Evolutionary conservation across 2,797 vertebrate species (phyloP), one percentile per base, ranked within the genome.

Genomic region (Hyperoplus immaculatus): DNA sequence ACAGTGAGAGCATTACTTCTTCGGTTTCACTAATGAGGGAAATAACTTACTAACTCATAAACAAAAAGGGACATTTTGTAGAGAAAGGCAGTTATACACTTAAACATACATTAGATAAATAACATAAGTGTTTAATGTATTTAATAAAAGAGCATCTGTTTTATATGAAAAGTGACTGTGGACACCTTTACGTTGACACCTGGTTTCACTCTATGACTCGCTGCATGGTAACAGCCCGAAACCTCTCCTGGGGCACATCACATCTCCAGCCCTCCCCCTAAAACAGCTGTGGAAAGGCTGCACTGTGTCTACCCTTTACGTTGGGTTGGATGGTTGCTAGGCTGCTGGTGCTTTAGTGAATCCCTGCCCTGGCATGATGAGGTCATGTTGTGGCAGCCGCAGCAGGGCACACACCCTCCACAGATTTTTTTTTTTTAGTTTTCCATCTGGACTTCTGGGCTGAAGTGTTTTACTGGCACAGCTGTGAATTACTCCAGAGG

Each of bases 381-480:
- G 83, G 74, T 91, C 89, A 85, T 45, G 73, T 66, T 88, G 89
- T 72, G 92, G 92, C 86, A 71, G 70, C 51, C 9, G 18, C 82
- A 64, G 42, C 74, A 2, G 45, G 79, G 80, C 78, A 89, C 79
- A 91, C 88, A 18, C 91, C 85, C 89, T 90, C 14, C 1, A 14
- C 56, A 39, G 47, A 69, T 69, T 87, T 75, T 57, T 5, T 45
- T 88, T 92, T 92, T 75, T 57, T 5, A 47, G 14, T 88, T 92
- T 92, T 89, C 87, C 91, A 81, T 89, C 77, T 88, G 84, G 63
- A 77, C 73, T 64, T 84, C 55, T 81, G 55, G 69, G 67, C 60
- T 77, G 47, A 75, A 84, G 59, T n/a, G 42, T 71, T 71, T 73
- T 14, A 14, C 43, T 81, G 69, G 80, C 71, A 61, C 61, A 12